phyloP scores from a whole-genome alignment of 2,888 invertebrate species.

The Perizoma flavofasciatum region DNA sequence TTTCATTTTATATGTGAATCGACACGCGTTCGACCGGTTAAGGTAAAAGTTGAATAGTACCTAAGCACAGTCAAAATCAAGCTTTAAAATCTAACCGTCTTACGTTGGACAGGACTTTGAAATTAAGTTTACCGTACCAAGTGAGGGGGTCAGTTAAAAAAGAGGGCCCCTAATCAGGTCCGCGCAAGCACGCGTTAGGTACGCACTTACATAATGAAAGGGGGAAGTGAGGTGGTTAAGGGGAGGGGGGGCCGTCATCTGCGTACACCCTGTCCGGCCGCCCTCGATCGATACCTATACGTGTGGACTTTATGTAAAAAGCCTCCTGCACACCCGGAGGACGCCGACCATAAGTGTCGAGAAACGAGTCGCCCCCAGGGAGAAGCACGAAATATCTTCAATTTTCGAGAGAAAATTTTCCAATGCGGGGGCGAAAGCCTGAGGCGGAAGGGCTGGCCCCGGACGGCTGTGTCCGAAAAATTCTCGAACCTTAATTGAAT shows the following conservation, averaged over 20 bases:
- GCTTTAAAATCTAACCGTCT: conserved; percentile 59
- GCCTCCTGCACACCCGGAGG: conserved; percentile 82
- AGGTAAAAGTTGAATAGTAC: no score
- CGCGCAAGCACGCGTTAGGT: conserved; percentile 81
- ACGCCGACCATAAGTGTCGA: conserved; percentile 83
- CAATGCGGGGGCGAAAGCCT: conserved; percentile 79
- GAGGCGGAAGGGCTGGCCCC: conserved; percentile 77
- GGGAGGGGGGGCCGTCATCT: conserved; percentile 75
- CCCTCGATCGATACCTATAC: conserved; percentile 83
- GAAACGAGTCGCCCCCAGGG: conserved; percentile 81
- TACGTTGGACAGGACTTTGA: conserved; percentile 70
- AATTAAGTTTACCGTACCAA: conserved; percentile 80
- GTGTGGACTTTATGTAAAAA: conserved; percentile 84
- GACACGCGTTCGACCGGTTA: no score
- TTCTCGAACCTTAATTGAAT: conserved; percentile 81
- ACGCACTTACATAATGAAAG: conserved; percentile 84
- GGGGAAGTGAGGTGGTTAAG: conserved; percentile 69
- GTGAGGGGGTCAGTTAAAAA: conserved; percentile 83
- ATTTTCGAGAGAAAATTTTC: conserved; percentile 84
- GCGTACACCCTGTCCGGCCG: conserved; percentile 82
- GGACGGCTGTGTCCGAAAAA: conserved; percentile 80
- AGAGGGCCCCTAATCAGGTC: conserved; percentile 82
- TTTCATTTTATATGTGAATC: no score
- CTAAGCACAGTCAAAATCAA: conserved; percentile 3
- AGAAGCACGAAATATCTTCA: conserved; percentile 82